Evolutionary conservation across 2,888 invertebrate species (phyloP).

Genomic region (Charanyca ferruginea): DNA sequence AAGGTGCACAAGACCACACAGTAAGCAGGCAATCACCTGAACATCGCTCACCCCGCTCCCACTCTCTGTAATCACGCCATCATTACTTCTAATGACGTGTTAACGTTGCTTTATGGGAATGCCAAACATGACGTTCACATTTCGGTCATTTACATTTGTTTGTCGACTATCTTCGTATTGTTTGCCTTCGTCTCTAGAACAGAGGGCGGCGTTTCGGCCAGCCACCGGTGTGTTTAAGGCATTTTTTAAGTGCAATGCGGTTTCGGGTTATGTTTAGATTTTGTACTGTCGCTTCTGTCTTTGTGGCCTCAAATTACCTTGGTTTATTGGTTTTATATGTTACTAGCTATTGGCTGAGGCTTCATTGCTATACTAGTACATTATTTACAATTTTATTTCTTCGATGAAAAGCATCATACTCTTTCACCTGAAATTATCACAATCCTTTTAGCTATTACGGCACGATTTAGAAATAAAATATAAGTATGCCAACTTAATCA

Average conservation of each 20-base stretch:
- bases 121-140: constrained; percentile 91
- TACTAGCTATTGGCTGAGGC: constrained; percentile 21
- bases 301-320: constrained; percentile 69
- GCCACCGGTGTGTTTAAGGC: constrained; percentile 84
- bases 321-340: constrained; percentile 55
- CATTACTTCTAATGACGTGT: constrained; percentile 91
- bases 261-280: constrained; percentile 82
- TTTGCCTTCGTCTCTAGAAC: constrained; percentile 90
- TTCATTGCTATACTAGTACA: constrained; percentile 22
- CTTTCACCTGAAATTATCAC: neutral
- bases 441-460: neutral
- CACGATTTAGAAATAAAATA: neutral
- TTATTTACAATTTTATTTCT: constrained; percentile 35
- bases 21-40: constrained; percentile 86
- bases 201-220: constrained; percentile 88
- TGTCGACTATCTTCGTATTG: constrained; percentile 88
- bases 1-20: constrained; percentile 88
- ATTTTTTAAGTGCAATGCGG: constrained; percentile 83
- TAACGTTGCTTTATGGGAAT: constrained; percentile 91
- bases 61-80: constrained; percentile 89
- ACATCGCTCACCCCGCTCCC: constrained; percentile 84
- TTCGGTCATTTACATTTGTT: constrained; percentile 91
- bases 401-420: neutral
- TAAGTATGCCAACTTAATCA: neutral
- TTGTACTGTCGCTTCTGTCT: constrained; percentile 74